Base-by-base conservation (phyloP, 2,888 invertebrate genomes). In the Aricia artaxerxes region DNA sequence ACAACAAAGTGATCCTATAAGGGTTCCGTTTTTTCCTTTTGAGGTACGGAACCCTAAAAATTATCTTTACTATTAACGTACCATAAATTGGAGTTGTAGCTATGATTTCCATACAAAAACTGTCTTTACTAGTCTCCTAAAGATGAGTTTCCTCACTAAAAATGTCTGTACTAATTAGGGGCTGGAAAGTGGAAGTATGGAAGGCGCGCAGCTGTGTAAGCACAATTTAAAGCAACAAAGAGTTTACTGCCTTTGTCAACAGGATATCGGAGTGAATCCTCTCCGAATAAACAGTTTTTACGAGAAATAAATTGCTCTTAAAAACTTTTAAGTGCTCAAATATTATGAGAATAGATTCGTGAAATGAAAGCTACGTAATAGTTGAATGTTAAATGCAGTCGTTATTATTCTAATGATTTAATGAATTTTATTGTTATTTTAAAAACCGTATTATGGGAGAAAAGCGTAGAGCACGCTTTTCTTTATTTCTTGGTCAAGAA, bases 201-300 rank as follows among this genome's bases (percentile, higher is more conserved):
- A 92, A 87, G 84, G 87, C 83, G 87, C 83, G 83, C 83, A 60
- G 86, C 87, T 87, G 86, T 85, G 87, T 88, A 87, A 86, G 86
- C 86, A 83, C 86, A 88, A 89, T 87, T 90, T 88, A 85, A 88
- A 88, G 85, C 78, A 73, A 88, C 86, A 87, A 88, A 89, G 89
- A 90, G 88, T 90, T 88, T 83, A 81, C 83, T 82, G 81, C 69
- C 44, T 76, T 82, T 82, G 85, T 83, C 85, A 84, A 83, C 69
- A 80, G 85, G 83, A 85, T 85, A 80, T 80, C 82, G 84, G 82
- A 81, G 80, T 80, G 79, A 53, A 53, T 57, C 69, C 49, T 31
- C 44, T 73, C 24, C 40, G 9, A 73, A 73, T 73, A 73, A 73
- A 53, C 49, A 75, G 24, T 57, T 76, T 76, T 76, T 53, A 76